Base-by-base conservation (phyloP, 1,140 invertebrate genomes). In the Bombus pascuorum region DNA sequence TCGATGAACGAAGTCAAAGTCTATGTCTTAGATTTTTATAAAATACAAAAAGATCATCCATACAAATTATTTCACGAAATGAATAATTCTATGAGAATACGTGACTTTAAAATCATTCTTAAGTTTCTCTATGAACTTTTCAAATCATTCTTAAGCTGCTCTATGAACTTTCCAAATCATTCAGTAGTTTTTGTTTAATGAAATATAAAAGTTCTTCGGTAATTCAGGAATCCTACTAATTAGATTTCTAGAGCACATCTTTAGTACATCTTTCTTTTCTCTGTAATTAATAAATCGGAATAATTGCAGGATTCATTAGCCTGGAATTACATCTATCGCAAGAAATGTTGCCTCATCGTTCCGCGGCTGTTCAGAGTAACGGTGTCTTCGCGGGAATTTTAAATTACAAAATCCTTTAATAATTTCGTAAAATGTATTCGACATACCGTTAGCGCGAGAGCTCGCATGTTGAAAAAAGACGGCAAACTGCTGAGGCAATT, bases 401-500 rank as follows among this genome's bases (percentile, higher is more conserved):
- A 47, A 81, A 73, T 81, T 81, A 42, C 70, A 70, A 73, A 74
- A 74, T 42, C 32, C 22, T 74, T 68, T 59, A 75, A 81, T 42
- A 78, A 62, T 57, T 74, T 10, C 62, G 37, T 18, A 32, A 84
- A 47, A 83, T 53, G 66, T 32, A 77, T 59, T 37, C 66, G 39
- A 93, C 93, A 86, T 92, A 95, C 94, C 70, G 91, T 91, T 68
- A 94, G 68, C 71, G 93, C 80, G 79, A 96, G 94, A 62, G 95
- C 94, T 89, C 95, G 94, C 96, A 96, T 96, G 78, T 95, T 95
- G 87, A 93, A 91, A 66, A 95, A 94, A 87, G 94, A 95, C 73
- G 96, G 96, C 62, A 96, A 93, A 72, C 92, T 78, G 10, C 93
- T 91, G 53, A 97, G 92, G 79, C 93, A 94, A 94, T 97, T 97